These are phyloP conservation scores for Sinocyclocheilus anshuiensis DNA, from an alignment of 2,113 vertebrate genomes.

Conservation along the genomic window DNA sequence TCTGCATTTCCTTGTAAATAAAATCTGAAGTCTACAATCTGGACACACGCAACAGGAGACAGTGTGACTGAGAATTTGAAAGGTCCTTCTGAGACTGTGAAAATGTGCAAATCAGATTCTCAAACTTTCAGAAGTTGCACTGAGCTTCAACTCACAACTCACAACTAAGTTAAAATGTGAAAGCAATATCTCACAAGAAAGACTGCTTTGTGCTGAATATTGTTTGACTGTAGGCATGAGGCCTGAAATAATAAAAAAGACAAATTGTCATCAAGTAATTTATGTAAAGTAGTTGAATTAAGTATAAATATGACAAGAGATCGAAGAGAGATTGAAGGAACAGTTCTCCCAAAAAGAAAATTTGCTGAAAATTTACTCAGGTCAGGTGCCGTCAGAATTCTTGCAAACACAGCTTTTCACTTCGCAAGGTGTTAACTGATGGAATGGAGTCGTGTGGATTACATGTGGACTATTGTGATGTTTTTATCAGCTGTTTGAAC, in stretches of 20 bases:
- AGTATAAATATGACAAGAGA: background rate
- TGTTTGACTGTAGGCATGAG: background rate
- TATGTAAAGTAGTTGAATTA: background rate
- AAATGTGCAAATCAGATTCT: conserved; percentile 27
- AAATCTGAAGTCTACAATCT: conserved; percentile 20
- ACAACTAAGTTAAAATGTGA: background rate
- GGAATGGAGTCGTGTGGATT: too few species aligned
- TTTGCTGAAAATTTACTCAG: too few species aligned
- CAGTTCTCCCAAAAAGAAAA: too few species aligned
- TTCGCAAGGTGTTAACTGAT: too few species aligned
- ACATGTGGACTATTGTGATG: too few species aligned
- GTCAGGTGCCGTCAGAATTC: too few species aligned
- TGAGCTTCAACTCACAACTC: background rate
- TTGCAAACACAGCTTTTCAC: too few species aligned
- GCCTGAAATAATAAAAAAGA: background rate
- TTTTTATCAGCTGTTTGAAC: too few species aligned
- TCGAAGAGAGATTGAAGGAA: too few species aligned
- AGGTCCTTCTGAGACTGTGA: conserved; percentile 35
- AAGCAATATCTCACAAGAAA: background rate
- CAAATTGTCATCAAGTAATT: background rate
- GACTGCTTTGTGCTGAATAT: background rate
- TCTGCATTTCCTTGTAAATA: background rate
- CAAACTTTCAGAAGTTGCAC: conserved; percentile 20
- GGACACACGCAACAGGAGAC: conserved; percentile 14
- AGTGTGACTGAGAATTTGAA: conserved; percentile 18